Percentiles rank a stretch among this genome's conserved stretches.
These are phyloP conservation scores for Oreotragus oreotragus DNA, from an alignment of 2,113 vertebrate genomes.

Conservation along the genomic window DNA sequence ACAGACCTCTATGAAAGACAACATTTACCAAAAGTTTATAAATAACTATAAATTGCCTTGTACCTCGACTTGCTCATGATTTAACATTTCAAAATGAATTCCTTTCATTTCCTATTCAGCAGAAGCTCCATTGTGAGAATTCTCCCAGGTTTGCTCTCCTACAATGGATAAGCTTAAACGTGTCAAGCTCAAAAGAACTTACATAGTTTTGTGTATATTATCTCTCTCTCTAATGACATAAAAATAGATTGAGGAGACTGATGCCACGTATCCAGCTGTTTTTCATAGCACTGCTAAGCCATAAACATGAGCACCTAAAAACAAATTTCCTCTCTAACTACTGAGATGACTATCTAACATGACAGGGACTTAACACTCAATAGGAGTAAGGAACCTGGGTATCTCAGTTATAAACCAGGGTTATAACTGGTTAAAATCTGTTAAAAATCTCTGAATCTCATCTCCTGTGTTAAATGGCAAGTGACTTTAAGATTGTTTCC, in stretches of 20 bases:
- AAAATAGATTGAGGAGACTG: background rate
- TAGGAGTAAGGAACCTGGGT: background rate
- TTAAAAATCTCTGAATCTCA: background rate
- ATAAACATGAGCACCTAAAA: background rate
- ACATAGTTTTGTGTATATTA: background rate
- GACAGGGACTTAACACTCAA: background rate
- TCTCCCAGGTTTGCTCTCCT: background rate
- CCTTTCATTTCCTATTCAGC: background rate
- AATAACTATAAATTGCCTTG: background rate
- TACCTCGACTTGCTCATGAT: background rate
- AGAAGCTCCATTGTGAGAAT: background rate
- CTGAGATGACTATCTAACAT: background rate
- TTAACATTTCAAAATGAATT: conserved; percentile 28
- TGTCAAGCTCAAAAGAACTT: background rate
- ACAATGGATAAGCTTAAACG: background rate
- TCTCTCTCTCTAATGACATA: background rate
- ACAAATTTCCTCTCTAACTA: background rate
- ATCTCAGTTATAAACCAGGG: background rate
- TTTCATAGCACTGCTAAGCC: background rate
- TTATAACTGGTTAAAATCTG: background rate
- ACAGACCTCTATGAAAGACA: background rate
- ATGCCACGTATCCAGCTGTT: background rate
- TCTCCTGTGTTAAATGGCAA: background rate
- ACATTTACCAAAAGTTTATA: background rate
- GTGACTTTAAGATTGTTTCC: background rate